Evolutionary conservation across 2,888 invertebrate species (phyloP).

Genomic region (Eupithecia exiguata): DNA sequence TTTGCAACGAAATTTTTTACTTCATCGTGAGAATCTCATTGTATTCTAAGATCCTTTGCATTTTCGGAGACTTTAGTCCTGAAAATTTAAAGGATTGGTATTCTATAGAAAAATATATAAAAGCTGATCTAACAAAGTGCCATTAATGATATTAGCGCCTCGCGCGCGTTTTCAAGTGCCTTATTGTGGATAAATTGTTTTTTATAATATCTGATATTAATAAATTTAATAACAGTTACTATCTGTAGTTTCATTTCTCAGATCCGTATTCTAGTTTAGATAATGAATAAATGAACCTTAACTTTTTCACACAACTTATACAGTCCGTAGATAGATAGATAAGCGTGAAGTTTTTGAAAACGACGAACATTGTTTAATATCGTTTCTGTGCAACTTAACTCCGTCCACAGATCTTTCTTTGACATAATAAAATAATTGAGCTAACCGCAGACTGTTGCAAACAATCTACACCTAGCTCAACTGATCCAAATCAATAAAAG

Average conservation of each 20-base stretch:
- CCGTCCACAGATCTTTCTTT: no score
- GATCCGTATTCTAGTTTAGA: neutral
- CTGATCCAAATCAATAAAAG: no score
- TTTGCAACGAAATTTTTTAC: constrained; percentile 31
- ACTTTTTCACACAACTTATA: no score
- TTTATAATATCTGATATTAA: constrained; percentile 44
- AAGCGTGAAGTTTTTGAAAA: no score
- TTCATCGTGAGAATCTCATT: constrained; percentile 37
- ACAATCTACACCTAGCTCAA: no score
- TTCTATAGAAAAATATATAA: constrained; percentile 36
- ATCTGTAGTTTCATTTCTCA: constrained; percentile 16
- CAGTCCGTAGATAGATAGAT: no score
- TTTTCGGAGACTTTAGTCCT: constrained; percentile 2
- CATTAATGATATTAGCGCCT: constrained; percentile 66
- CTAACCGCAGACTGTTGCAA: no score
- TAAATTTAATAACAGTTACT: constrained; percentile 44
- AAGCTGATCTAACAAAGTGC: constrained; percentile 66
- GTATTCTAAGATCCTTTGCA: constrained; percentile 16
- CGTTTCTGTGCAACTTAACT: no score
- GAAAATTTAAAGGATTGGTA: constrained; percentile 9
- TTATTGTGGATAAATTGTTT: constrained; percentile 45
- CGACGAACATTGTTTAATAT: no score
- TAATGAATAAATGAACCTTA: no score
- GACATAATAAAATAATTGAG: no score
- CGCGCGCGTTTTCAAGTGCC: constrained; percentile 15